Base-by-base conservation (phyloP, 2,797 vertebrate species). In the Sebastolobus alascanus region DNA sequence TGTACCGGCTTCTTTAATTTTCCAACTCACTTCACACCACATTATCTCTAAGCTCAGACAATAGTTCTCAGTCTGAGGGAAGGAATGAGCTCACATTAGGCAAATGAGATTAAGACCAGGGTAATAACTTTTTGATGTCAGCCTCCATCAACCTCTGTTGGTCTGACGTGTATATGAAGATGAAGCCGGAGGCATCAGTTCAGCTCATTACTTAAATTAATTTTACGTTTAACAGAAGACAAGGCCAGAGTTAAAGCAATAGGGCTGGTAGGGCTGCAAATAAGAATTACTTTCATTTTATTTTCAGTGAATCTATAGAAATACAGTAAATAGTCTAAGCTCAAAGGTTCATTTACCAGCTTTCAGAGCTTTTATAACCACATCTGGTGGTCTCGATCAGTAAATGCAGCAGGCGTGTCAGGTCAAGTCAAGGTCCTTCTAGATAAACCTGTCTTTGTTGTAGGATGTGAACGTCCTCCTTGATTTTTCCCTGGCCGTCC, bases 51-150 rank as follows among this genome's bases (percentile, higher is more conserved):
- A 59, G 27, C 84, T 63, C 63, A 77, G 67, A 84, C 81, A 76
- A 86, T 80, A 31, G 60, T 20, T 4, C 3, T 11, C 4, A 22
- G 69, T 67, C 77, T 13, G 40, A 46, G 29, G 50, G 59, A 74
- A 78, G 71, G 43, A 79, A 87, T 50, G 68, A 83, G 87, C 74
- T 83, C 86, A 75, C 87, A 79, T 89, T 80, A 86, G 59, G 59
- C 22, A 88, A 90, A 86, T 86, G 77, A 90, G 88, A 91, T 92
- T 74, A 77, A 80, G 74, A 71, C 33, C 50, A 69, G 37, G 67
- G 58, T 78, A 83, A 89, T 90, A 77, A 84, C 69, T 69, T 86
- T 83, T 76, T 80, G 56, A 79, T 82, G 80, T 87, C 46, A 3
- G 18, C 71, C 31, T 77, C 75, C 75, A 33, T 84, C 82, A 83